These are phyloP conservation scores for Heptranchias perlo DNA, from an alignment of 2,113 vertebrate species.

Conservation along the genomic window DNA sequence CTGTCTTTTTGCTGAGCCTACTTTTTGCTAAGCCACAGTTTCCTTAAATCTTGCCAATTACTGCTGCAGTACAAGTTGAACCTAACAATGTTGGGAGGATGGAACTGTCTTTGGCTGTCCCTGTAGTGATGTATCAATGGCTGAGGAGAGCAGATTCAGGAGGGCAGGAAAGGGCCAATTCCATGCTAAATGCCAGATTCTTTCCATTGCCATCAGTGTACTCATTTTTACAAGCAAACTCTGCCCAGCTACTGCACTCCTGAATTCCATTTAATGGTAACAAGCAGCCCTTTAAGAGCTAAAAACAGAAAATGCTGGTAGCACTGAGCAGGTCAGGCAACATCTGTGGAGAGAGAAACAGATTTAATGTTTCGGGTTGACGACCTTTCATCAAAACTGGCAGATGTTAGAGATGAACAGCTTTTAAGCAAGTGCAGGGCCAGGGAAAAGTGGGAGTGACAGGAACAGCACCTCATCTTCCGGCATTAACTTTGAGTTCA, in stretches of 20 bases:
- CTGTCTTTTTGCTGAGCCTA: neutral
- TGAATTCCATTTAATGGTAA: neutral
- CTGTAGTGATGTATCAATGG: neutral
- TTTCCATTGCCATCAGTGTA: neutral
- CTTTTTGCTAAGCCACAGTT: neutral
- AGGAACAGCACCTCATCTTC: neutral
- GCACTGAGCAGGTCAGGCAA: neutral
- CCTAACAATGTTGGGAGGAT: neutral
- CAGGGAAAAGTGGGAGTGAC: neutral
- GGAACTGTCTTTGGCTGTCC: neutral
- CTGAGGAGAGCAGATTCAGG: neutral
- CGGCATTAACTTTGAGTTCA: neutral
- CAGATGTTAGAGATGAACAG: neutral
- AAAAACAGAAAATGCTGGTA: neutral
- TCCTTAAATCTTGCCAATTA: conserved; percentile 1
- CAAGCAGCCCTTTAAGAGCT: neutral
- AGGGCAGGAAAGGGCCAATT: neutral
- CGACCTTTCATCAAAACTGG: neutral
- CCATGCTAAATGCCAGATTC: neutral
- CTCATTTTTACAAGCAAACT: neutral
- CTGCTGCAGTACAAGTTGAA: neutral
- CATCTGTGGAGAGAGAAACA: too few relatives aligned
- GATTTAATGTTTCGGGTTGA: neutral
- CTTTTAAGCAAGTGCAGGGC: neutral
- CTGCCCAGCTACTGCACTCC: neutral